Conservation (phyloP, 2,888 invertebrate species). For the Gastrophysa polygoni region DNA sequence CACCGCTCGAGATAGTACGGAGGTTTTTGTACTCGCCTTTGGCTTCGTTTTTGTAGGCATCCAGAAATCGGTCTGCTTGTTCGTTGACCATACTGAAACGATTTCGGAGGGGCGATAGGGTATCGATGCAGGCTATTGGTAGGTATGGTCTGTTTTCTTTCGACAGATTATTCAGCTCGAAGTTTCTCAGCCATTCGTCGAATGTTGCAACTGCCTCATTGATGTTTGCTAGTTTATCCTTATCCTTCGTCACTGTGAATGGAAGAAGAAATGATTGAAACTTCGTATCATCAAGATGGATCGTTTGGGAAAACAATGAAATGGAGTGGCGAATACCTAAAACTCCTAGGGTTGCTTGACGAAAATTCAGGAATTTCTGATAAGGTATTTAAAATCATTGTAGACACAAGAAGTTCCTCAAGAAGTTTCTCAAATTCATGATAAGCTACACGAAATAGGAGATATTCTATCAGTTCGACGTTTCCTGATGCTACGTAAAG, state of each 20-base stretch:
- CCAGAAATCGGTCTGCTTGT: constrained; percentile 62
- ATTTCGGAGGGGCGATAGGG: constrained; percentile 63
- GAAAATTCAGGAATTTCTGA: no score
- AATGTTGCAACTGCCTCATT: constrained; percentile 74
- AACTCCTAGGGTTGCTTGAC: no score
- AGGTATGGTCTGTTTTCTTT: constrained; percentile 75
- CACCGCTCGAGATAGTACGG: constrained; percentile 65
- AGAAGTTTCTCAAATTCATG: no score
- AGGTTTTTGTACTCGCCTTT: constrained; percentile 77
- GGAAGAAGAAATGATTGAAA: constrained; percentile 15
- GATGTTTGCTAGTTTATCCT: constrained; percentile 75
- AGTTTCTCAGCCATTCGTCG: constrained; percentile 76
- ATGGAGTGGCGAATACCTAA: no score
- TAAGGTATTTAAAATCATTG: no score
- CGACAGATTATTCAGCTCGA: constrained; percentile 69
- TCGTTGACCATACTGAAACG: constrained; percentile 61
- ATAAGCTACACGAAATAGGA: no score
- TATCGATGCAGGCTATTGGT: constrained; percentile 64
- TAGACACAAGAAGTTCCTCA: no score
- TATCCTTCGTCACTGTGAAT: constrained; percentile 72
- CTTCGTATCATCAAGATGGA: no score
- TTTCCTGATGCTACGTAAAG: no score
- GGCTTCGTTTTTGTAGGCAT: constrained; percentile 66
- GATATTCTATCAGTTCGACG: no score
- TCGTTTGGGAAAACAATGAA: no score